Conservation (phyloP, 2,888 invertebrate species). For the Serrognathus titanus region DNA sequence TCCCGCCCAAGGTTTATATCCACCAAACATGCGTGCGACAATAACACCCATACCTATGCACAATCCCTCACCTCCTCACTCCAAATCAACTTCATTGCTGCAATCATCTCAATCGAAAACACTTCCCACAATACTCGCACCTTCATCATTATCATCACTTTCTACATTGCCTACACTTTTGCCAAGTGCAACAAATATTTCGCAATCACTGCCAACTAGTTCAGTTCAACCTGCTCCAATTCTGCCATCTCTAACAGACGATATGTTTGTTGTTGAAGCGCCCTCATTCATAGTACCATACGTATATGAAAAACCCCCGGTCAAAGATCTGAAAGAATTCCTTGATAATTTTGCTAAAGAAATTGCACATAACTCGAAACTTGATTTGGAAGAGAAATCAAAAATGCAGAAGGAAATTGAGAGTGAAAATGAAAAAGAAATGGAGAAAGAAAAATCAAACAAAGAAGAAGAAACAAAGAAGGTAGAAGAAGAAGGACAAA, state of each 20-base stretch:
- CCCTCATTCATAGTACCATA: slow-evolving; percentile 92
- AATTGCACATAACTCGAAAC: slow-evolving; percentile 37
- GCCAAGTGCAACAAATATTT: neutral
- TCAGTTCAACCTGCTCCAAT: slow-evolving; percentile 52
- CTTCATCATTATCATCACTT: slow-evolving; percentile 28
- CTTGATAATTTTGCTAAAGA: slow-evolving; percentile 62
- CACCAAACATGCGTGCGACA: slow-evolving; percentile 57
- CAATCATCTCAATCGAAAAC: slow-evolving; percentile 33
- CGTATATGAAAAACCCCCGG: slow-evolving; percentile 86
- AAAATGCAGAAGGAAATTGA: slow-evolving; percentile 37
- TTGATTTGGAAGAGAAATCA: slow-evolving; percentile 32
- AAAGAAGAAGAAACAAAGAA: slow-evolving; percentile 41
- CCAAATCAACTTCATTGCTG: slow-evolving; percentile 31
- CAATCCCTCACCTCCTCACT: slow-evolving; percentile 5
- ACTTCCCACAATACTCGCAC: slow-evolving; percentile 26
- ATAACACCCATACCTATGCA: slow-evolving; percentile 54
- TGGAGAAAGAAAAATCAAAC: slow-evolving; percentile 51
- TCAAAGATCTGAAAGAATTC: slow-evolving; percentile 72
- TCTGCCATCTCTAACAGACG: slow-evolving; percentile 81
- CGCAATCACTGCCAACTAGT: slow-evolving; percentile 33
- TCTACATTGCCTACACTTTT: slow-evolving; percentile 15
- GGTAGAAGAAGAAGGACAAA: slow-evolving; percentile 34
- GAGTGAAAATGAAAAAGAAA: slow-evolving; percentile 41
- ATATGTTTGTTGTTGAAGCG: slow-evolving; percentile 90
- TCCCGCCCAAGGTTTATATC: slow-evolving; percentile 64